Percentiles rank a stretch among this genome's conserved stretches.
These are phyloP conservation scores for Zophobas morio DNA, from an alignment of 1,140 invertebrate genomes.

Conservation along the genomic window DNA sequence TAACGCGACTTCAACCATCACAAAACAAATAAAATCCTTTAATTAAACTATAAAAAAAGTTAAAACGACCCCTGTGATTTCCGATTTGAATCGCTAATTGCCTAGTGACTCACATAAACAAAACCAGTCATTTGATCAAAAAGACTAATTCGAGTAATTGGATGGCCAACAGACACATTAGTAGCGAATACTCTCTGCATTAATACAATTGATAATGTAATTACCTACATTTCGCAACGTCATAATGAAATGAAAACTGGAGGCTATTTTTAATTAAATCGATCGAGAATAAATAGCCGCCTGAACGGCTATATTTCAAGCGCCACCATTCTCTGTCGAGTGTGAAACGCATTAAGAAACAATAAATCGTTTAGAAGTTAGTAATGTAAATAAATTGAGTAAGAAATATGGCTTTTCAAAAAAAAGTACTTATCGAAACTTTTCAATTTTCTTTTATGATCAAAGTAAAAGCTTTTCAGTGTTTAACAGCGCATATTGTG, in stretches of 20 bases:
- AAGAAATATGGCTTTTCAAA: constrained; percentile 51
- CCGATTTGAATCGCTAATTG: constrained; percentile 41
- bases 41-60: constrained; percentile 37
- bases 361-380: constrained; percentile 47
- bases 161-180: constrained; percentile 40
- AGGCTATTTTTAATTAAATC: constrained; percentile 15
- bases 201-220: constrained; percentile 32
- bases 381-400: constrained; percentile 52
- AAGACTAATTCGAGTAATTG: constrained; percentile 46
- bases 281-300: constrained; percentile 11
- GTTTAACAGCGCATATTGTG: constrained; percentile 51
- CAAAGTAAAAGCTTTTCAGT: constrained; percentile 61
- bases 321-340: not conserved
- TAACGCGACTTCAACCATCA: not conserved
- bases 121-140: constrained; percentile 45
- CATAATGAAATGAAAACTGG: not conserved
- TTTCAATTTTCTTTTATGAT: constrained; percentile 62
- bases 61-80: constrained; percentile 37
- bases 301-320: constrained; percentile 6
- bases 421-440: constrained; percentile 56
- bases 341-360: constrained; percentile 36
- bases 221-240: not conserved
- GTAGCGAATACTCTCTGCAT: constrained; percentile 13
- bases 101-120: constrained; percentile 43
- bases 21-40: constrained; percentile 14